A percentile compares a stretch with the other conserved stretches of the same genome.
These are phyloP conservation scores for Nesogale talazaci DNA, from an alignment of 2,113 vertebrate genomes.

Conservation along the genomic window DNA sequence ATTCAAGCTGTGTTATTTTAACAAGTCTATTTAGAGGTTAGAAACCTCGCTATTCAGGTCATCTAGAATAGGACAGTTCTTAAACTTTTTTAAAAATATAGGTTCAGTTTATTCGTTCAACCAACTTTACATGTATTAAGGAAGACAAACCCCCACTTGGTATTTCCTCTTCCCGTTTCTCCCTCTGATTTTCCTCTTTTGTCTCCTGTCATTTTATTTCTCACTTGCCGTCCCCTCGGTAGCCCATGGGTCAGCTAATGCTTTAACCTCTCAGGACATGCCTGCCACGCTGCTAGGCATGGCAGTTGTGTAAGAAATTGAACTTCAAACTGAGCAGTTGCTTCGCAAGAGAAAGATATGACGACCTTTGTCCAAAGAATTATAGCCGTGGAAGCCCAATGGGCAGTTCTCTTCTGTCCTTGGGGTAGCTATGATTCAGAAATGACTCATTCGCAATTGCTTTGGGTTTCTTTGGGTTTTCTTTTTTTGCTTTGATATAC, in stretches of 20 bases:
- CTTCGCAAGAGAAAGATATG: neutral
- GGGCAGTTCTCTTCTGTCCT: neutral
- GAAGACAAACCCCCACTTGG: neutral
- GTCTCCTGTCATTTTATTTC: neutral
- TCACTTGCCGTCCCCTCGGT: neutral
- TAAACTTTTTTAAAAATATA: slow-evolving; percentile 42
- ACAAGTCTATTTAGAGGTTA: slow-evolving; percentile 59
- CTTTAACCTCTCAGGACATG: neutral
- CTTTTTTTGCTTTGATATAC: neutral
- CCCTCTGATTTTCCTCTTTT: neutral
- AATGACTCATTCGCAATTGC: neutral
- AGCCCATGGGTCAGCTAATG: neutral
- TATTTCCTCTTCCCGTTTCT: neutral
- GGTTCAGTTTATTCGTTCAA: neutral
- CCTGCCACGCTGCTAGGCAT: neutral
- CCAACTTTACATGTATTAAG: neutral
- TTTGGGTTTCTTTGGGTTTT: neutral
- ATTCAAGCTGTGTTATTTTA: slow-evolving; percentile 51
- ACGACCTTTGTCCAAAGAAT: neutral
- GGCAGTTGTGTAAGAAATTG: neutral
- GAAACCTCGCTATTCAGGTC: slow-evolving; percentile 54
- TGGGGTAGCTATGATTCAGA: neutral
- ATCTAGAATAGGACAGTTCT: slow-evolving; percentile 38
- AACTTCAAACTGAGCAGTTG: neutral
- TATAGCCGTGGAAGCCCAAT: neutral